Percentiles rank a stretch among this genome's conserved stretches.
Evolutionary conservation across 2,888 invertebrate species (phyloP).

Genomic region (Leistus spinibarbis): DNA sequence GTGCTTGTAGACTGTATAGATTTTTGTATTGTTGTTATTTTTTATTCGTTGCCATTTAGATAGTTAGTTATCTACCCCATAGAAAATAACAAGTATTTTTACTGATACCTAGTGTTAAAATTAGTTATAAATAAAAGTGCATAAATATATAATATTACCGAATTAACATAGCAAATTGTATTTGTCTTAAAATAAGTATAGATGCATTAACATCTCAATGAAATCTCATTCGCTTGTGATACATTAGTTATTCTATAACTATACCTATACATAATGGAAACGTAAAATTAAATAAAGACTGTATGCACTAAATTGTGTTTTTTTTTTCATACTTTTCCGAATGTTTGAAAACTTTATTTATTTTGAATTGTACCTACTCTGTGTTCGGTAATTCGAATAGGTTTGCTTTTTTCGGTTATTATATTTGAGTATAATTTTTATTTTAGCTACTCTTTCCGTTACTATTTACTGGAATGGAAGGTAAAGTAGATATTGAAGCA

Average conservation of each 20-base stretch:
- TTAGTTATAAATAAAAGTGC: constrained; percentile 19
- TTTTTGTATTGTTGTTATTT: constrained; percentile 34
- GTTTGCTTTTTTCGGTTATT: too few relatives aligned
- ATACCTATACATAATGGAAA: constrained; percentile 1
- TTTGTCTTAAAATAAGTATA: constrained; percentile 20
- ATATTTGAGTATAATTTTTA: constrained; percentile 40
- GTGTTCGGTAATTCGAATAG: too few relatives aligned
- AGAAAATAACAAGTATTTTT: background rate
- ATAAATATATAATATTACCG: constrained; percentile 22
- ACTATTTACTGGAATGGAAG: constrained; percentile 75
- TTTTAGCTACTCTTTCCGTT: constrained; percentile 82
- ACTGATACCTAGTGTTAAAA: background rate
- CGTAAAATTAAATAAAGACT: constrained; percentile 31
- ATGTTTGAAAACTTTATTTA: background rate
- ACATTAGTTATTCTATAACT: constrained; percentile 3
- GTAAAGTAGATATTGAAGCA: constrained; percentile 83
- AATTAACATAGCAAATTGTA: constrained; percentile 28
- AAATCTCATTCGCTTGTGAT: constrained; percentile 24
- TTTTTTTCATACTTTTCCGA: background rate
- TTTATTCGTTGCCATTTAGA: constrained; percentile 34
- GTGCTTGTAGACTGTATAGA: constrained; percentile 21
- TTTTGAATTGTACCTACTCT: too few relatives aligned
- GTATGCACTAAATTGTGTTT: constrained; percentile 17
- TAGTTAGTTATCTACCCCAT: background rate
- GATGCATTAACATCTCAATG: constrained; percentile 31